Percentiles rank a stretch among this genome's conserved stretches.
Evolutionary conservation across 2,888 invertebrate genomes (phyloP).

Genomic region (Sipha maydis): DNA sequence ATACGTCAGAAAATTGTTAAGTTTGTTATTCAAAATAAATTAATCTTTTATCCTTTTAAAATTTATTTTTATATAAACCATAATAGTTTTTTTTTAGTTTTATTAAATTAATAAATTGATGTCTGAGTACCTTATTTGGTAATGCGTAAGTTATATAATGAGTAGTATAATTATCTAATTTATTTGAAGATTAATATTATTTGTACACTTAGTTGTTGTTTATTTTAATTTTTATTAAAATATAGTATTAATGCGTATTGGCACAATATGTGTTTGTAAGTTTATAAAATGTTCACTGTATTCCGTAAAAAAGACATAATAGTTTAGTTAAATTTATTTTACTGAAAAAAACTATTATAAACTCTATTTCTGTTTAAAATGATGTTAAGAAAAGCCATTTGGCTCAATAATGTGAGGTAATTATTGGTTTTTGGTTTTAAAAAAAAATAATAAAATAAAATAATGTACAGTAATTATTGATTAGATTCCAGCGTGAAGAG

Average conservation of each 20-base stretch:
- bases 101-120: too few species aligned
- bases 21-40: neutral
- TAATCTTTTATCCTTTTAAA: too few species aligned
- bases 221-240: too few species aligned
- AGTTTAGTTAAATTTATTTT: neutral
- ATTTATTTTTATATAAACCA: too few species aligned
- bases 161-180: too few species aligned
- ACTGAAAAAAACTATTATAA: neutral
- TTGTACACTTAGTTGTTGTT: too few species aligned
- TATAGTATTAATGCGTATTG: too few species aligned
- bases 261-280: neutral
- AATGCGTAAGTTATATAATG: too few species aligned
- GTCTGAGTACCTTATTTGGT: too few species aligned
- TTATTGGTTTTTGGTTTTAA: slow-evolving; percentile 25
- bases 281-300: neutral
- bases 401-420: slow-evolving; percentile 24
- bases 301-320: neutral
- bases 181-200: too few species aligned
- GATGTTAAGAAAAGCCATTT: slow-evolving; percentile 10
- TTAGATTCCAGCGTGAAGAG: slow-evolving; percentile 60
- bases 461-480: slow-evolving; percentile 55
- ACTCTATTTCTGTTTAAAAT: slow-evolving; percentile 9
- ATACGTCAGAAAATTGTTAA: too few species aligned
- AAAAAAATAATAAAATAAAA: slow-evolving; percentile 17
- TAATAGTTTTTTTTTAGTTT: too few species aligned